A percentile compares a stretch with the other conserved stretches of the same genome.
Evolutionary conservation across 1,140 invertebrate species (phyloP).

Genomic region (Halotydeus destructor): DNA sequence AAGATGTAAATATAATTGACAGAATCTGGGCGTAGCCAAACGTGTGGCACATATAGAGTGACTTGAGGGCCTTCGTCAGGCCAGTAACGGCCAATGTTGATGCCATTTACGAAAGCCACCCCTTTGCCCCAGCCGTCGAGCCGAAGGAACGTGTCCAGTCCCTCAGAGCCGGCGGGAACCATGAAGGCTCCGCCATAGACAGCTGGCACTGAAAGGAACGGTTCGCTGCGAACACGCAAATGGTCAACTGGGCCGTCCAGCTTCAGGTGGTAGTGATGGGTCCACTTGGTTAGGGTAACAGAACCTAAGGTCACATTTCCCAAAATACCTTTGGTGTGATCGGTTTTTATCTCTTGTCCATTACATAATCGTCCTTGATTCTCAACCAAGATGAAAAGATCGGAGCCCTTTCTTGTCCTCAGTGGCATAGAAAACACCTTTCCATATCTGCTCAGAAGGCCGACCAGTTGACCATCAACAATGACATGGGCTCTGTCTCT

Average conservation of each 20-base stretch:
- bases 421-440: constrained; percentile 31
- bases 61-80: constrained; percentile 30
- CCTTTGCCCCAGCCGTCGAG: constrained; percentile 21
- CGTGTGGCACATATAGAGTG: constrained; percentile 26
- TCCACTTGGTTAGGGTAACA: constrained; percentile 7
- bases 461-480: constrained; percentile 39
- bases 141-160: constrained; percentile 9
- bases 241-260: background rate
- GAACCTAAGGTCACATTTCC: constrained; percentile 7
- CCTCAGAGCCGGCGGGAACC: constrained; percentile 12
- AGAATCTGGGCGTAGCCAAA: too few species aligned
- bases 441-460: constrained; percentile 36
- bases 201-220: constrained; percentile 7
- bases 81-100: constrained; percentile 38
- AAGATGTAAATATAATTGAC: too few species aligned
- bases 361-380: constrained; percentile 61
- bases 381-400: constrained; percentile 48
- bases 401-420: constrained; percentile 27
- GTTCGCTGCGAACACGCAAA: background rate
- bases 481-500: constrained; percentile 51
- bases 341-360: constrained; percentile 34
- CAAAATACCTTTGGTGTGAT: constrained; percentile 18
- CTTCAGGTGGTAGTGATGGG: constrained; percentile 2
- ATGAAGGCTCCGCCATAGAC: constrained; percentile 29
- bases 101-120: constrained; percentile 39